Evolutionary conservation across 2,888 invertebrate species (phyloP).

Genomic region (Microchrysa polita): DNA sequence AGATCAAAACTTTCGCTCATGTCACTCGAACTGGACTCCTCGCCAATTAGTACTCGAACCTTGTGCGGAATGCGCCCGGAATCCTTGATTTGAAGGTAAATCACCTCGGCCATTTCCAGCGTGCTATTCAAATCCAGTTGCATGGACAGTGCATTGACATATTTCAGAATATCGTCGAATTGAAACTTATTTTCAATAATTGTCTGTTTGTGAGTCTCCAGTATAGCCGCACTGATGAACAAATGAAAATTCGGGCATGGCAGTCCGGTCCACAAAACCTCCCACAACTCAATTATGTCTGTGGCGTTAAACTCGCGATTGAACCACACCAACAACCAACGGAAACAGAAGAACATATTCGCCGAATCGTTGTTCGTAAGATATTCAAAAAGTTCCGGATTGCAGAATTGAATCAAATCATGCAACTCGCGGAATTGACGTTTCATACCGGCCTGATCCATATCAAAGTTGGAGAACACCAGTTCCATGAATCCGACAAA

Average conservation of each 20-base stretch:
- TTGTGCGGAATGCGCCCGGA: slow-evolving; percentile 77
- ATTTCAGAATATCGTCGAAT: slow-evolving; percentile 95
- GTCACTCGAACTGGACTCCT: slow-evolving; percentile 62
- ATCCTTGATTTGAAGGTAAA: slow-evolving; percentile 85
- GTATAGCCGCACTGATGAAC: slow-evolving; percentile 90
- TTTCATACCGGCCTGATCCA: slow-evolving; percentile 97
- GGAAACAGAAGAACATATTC: slow-evolving; percentile 99
- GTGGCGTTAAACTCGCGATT: slow-evolving; percentile 91
- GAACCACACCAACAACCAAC: slow-evolving; percentile 96
- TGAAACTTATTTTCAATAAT: slow-evolving; percentile 94
- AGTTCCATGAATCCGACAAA: slow-evolving; percentile 98
- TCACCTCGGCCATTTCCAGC: slow-evolving; percentile 88
- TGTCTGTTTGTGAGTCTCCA: slow-evolving; percentile 86
- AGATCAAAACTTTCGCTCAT: slow-evolving; percentile 52
- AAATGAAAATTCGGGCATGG: slow-evolving; percentile 97
- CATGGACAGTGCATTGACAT: slow-evolving; percentile 93
- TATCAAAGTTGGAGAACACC: slow-evolving; percentile 92
- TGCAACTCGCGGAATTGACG: slow-evolving; percentile 87
- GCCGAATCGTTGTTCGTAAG: slow-evolving; percentile 73
- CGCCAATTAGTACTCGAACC: slow-evolving; percentile 77
- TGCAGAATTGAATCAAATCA: slow-evolving; percentile 80
- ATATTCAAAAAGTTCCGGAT: slow-evolving; percentile 87
- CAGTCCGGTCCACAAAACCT: slow-evolving; percentile 93
- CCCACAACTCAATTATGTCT: slow-evolving; percentile 93
- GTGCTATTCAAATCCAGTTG: slow-evolving; percentile 84